Percentiles rank a stretch among this genome's conserved stretches.
These are phyloP conservation scores for Drosophila neotestacea DNA, from an alignment of 2,888 invertebrate genomes.

Conservation along the genomic window DNA sequence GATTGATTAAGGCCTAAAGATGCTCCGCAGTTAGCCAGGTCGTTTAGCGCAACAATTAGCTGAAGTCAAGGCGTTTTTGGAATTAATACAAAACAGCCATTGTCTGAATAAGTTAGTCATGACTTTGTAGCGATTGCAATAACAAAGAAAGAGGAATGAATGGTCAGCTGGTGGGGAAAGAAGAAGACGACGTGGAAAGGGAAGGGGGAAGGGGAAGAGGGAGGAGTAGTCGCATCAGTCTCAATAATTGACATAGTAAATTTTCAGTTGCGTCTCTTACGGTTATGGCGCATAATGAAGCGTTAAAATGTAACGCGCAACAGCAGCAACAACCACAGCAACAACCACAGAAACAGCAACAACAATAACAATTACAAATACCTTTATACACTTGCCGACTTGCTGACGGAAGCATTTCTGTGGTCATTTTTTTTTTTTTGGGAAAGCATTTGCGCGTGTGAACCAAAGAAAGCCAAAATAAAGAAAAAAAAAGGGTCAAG, in stretches of 20 bases:
- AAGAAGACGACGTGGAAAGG: background rate
- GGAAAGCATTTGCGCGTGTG: slow-evolving; percentile 79
- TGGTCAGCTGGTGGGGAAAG: background rate
- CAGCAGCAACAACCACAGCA: slow-evolving; percentile 23
- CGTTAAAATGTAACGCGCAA: slow-evolving; percentile 77
- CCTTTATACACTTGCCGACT: slow-evolving; percentile 71
- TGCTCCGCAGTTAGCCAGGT: slow-evolving; percentile 17
- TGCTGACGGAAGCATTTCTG: slow-evolving; percentile 78
- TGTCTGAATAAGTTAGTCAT: slow-evolving; percentile 9
- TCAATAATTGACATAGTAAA: slow-evolving; percentile 74
- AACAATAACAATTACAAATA: slow-evolving; percentile 74
- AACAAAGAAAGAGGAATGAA: background rate
- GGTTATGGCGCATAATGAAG: slow-evolving; percentile 77
- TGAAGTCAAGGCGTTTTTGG: slow-evolving; percentile 16
- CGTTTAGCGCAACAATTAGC: slow-evolving; percentile 26
- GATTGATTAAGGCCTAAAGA: slow-evolving; percentile 15
- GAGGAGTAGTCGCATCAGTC: slow-evolving; percentile 34
- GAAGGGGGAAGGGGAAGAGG: background rate
- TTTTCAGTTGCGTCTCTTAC: slow-evolving; percentile 49
- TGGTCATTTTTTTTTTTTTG: slow-evolving; percentile 50
- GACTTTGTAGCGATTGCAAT: background rate
- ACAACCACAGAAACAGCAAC: slow-evolving; percentile 29
- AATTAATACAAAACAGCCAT: slow-evolving; percentile 19
- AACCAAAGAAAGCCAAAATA: slow-evolving; percentile 75
- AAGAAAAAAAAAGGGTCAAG: slow-evolving; percentile 47